Base-by-base conservation (phyloP, 2,888 invertebrate species). In the Lasioglossum lativentre region DNA sequence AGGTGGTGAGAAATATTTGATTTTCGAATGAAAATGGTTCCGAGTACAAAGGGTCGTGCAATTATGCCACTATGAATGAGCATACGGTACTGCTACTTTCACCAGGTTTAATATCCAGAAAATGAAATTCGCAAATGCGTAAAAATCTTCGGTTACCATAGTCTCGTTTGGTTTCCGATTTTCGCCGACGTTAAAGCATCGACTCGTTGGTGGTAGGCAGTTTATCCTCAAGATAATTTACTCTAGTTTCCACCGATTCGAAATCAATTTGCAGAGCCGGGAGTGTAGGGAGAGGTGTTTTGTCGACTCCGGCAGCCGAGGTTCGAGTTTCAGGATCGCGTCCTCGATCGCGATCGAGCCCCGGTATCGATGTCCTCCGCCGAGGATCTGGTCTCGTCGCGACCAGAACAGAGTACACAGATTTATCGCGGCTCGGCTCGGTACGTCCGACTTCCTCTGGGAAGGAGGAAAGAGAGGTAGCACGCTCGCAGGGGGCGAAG, bases 361-460 rank as follows among this genome's bases (percentile, higher is more conserved):
- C 16, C 77, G 85, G 47, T 88, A 86, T 82, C 87, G 90, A 89
- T 89, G 77, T 83, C 86, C 77, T 88, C 89, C 87, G 89, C 86
- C 83, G 88, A 86, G 77, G 85, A 74, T 74, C 75, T 66, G 30
- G 66, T 40, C 70, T 56, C 66, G 78, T 59, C 59, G 59, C 59
- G n/a, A 27, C 72, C 59, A 73, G 84, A 75, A 40, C 74, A 40
- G 71, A 42, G 38, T 34, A 79, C 66, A 77, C 75, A 80, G 90
- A 92, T 92, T 92, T 92, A 91, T 92, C 90, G 89, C 78, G 83
- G 83, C 59, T 83, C 72, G 66, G 19, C n/a, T 75, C 30, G 76
- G 42, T 45, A 45, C 56, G 42, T 34, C 23, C 66, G 47, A 68
- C 68, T 68, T 77, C 68, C 76, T 4, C 38, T 45, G 38, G 66